Evolutionary conservation across 2,888 invertebrate genomes (phyloP).

Genomic region (Cephalotes varians): DNA sequence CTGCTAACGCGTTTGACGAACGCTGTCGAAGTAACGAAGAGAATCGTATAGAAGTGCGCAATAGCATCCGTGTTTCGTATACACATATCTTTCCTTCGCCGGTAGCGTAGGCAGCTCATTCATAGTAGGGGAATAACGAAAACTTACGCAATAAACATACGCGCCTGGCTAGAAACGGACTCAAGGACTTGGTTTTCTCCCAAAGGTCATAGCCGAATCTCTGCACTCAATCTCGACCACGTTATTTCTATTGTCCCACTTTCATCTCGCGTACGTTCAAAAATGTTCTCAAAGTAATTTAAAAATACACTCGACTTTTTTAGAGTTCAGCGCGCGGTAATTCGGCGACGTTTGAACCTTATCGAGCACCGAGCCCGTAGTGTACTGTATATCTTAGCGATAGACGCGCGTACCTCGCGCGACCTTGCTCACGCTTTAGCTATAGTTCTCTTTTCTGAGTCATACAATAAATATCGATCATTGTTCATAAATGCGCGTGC

Average conservation of each 20-base stretch:
- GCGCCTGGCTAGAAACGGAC: slow-evolving; percentile 69
- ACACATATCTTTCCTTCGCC: slow-evolving; percentile 18
- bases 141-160: slow-evolving; percentile 54
- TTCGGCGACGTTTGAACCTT: slow-evolving; percentile 47
- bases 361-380: slow-evolving; percentile 55
- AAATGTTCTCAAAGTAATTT: slow-evolving; percentile 18
- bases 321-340: slow-evolving; percentile 44
- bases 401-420: slow-evolving; percentile 60
- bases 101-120: slow-evolving; percentile 18
- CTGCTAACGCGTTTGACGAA: background rate
- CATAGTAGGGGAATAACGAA: slow-evolving; percentile 42
- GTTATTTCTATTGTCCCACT: background rate
- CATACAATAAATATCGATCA: slow-evolving; percentile 81
- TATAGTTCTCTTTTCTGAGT: slow-evolving; percentile 74
- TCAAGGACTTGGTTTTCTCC: slow-evolving; percentile 61
- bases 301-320: slow-evolving; percentile 21
- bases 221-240: background rate
- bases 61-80: slow-evolving; percentile 6
- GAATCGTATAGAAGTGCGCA: slow-evolving; percentile 13
- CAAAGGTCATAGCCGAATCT: slow-evolving; percentile 50
- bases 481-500: slow-evolving; percentile 69
- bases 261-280: background rate
- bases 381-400: slow-evolving; percentile 63
- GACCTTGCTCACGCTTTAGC: slow-evolving; percentile 71
- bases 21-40: slow-evolving; percentile 6